Evolutionary conservation across 2,888 invertebrate species (phyloP).

Genomic region (Syrista parreyssii): DNA sequence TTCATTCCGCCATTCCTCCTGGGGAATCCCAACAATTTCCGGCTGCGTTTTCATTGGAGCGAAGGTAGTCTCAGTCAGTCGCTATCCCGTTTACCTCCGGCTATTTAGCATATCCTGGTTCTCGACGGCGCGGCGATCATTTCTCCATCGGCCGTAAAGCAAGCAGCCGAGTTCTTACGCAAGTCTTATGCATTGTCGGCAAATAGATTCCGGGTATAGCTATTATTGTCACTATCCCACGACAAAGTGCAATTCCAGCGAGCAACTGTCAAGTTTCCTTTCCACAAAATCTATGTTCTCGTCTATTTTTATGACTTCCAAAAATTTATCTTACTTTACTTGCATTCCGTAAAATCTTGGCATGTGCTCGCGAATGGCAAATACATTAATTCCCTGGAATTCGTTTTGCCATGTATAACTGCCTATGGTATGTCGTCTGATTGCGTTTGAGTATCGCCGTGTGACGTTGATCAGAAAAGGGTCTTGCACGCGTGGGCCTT

Average conservation of each 20-base stretch:
- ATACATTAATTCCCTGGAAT: background rate
- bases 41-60: background rate
- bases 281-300: background rate
- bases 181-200: conserved; percentile 30
- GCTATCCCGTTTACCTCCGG: background rate
- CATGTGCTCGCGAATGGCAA: background rate
- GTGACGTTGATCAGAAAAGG: background rate
- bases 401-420: background rate
- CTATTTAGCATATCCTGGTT: conserved; percentile 34
- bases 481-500: background rate
- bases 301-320: background rate
- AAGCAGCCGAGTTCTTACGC: conserved; percentile 29
- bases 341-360: background rate
- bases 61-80: background rate
- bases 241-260: background rate
- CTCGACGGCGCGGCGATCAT: conserved; percentile 31
- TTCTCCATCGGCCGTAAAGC: conserved; percentile 32
- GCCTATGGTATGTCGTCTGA: background rate
- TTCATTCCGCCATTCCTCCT: background rate
- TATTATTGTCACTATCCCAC: background rate
- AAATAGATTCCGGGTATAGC: conserved; percentile 11
- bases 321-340: background rate
- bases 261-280: background rate
- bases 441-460: background rate
- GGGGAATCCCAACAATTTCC: conserved; percentile 34